A percentile compares a stretch with the other conserved stretches of the same genome.
phyloP scores from a whole-genome alignment of 53 echinoderm and acorn worm species.

The Echinometra lucunter region DNA sequence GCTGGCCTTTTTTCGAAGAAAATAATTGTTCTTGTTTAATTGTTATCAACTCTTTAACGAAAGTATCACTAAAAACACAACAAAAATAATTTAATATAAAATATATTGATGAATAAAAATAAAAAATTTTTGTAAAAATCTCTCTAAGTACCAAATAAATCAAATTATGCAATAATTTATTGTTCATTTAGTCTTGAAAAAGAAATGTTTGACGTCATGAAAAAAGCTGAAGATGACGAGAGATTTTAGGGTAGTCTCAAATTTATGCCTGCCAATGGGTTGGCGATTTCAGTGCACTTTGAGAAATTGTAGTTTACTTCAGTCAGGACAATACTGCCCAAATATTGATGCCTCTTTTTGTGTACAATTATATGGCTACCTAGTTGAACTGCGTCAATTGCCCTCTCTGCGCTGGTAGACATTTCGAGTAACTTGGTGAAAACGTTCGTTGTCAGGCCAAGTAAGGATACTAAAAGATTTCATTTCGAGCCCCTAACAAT shows the following conservation, averaged over 20 bases:
- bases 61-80: neutral
- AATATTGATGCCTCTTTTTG: neutral
- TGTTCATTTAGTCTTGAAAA: neutral
- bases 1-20: neutral
- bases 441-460: conserved; percentile 33
- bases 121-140: neutral
- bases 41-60: neutral
- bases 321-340: neutral
- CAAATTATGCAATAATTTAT: neutral
- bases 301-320: neutral
- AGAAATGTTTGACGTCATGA: neutral
- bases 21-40: neutral
- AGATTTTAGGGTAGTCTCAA: neutral
- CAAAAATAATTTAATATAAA: neutral
- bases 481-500: neutral
- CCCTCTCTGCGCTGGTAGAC: neutral
- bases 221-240: neutral
- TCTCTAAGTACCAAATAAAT: neutral
- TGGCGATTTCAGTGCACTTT: neutral
- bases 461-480: neutral
- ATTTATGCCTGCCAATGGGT: neutral
- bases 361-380: neutral
- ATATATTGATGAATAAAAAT: neutral
- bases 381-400: neutral
- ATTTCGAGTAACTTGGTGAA: neutral